Percentiles rank a stretch among this genome's conserved stretches.
Evolutionary conservation across 1,140 invertebrate genomes (phyloP).

Genomic region (Pinna nobilis): DNA sequence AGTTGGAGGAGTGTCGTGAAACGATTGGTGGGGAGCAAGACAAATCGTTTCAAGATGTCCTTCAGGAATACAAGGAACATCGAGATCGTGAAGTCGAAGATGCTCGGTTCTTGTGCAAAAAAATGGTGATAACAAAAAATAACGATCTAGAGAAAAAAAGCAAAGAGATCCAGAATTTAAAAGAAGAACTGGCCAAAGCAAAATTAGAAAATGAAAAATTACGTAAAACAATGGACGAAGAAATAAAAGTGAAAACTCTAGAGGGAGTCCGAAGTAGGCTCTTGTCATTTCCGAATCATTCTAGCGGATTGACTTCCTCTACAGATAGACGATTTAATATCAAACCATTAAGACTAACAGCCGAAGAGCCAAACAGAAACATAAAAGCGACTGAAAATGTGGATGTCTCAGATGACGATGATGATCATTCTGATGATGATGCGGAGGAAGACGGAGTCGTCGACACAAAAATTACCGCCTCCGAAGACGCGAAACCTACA

Average conservation of each 20-base stretch:
- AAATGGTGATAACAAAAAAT: conserved; percentile 17
- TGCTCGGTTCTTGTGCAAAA: background rate
- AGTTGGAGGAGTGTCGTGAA: conserved; percentile 2
- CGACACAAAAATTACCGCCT: background rate
- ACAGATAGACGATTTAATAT: background rate
- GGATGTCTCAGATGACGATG: background rate
- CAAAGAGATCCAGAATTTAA: conserved; percentile 4
- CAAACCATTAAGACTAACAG: background rate
- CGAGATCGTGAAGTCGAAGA: conserved; percentile 10
- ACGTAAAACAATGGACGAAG: conserved; percentile 13
- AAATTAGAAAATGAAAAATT: conserved; percentile 8
- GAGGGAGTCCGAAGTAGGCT: conserved; percentile 3
- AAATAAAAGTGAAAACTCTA: conserved; percentile 5
- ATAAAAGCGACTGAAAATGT: background rate
- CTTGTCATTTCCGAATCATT: background rate
- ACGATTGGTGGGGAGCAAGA: background rate
- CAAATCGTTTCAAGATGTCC: conserved; percentile 9
- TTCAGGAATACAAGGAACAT: conserved; percentile 2
- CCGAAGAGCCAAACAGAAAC: background rate
- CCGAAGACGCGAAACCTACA: background rate
- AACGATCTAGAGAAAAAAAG: conserved; percentile 6
- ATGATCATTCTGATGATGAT: background rate
- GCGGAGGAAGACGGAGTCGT: background rate
- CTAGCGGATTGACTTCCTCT: background rate
- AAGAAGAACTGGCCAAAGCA: conserved; percentile 6